A percentile compares a stretch with the other conserved stretches of the same genome.
These are phyloP conservation scores for Microplitis mediator DNA, from an alignment of 1,140 invertebrate genomes.

Conservation along the genomic window DNA sequence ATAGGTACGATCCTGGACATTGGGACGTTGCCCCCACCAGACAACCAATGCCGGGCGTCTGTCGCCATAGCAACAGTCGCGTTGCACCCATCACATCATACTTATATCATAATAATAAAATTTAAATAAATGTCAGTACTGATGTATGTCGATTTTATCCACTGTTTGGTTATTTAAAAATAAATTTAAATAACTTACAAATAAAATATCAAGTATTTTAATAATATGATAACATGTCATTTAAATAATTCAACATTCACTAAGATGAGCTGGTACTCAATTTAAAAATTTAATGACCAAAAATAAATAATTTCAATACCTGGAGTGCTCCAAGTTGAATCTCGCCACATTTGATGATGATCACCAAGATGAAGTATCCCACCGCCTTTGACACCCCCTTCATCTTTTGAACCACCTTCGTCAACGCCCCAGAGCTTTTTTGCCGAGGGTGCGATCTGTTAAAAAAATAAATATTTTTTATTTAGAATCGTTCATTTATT, in stretches of 20 bases:
- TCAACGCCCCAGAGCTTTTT: constrained; percentile 88
- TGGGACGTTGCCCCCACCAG: constrained; percentile 59
- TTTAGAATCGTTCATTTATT: neutral
- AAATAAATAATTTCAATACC: constrained; percentile 59
- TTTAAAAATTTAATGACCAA: neutral
- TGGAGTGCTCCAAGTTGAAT: constrained; percentile 85
- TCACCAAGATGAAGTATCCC: constrained; percentile 80
- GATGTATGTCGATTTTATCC: neutral
- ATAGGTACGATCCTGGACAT: constrained; percentile 56
- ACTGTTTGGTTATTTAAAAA: neutral
- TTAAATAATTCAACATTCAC: neutral
- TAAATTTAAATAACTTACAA: neutral
- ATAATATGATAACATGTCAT: no score
- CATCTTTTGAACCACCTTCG: constrained; percentile 72
- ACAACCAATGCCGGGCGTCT: constrained; percentile 57
- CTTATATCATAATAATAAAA: constrained; percentile 35
- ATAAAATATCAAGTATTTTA: no score
- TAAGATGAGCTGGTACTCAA: neutral
- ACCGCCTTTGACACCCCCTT: constrained; percentile 63
- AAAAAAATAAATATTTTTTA: constrained; percentile 46
- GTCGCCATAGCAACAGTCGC: constrained; percentile 63
- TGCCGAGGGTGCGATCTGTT: constrained; percentile 82
- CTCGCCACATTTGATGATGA: constrained; percentile 83
- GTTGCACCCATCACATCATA: constrained; percentile 53
- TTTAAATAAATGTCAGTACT: neutral